Base-by-base conservation (phyloP, 2,797 vertebrate genomes). In the Manis crassicaudata region DNA sequence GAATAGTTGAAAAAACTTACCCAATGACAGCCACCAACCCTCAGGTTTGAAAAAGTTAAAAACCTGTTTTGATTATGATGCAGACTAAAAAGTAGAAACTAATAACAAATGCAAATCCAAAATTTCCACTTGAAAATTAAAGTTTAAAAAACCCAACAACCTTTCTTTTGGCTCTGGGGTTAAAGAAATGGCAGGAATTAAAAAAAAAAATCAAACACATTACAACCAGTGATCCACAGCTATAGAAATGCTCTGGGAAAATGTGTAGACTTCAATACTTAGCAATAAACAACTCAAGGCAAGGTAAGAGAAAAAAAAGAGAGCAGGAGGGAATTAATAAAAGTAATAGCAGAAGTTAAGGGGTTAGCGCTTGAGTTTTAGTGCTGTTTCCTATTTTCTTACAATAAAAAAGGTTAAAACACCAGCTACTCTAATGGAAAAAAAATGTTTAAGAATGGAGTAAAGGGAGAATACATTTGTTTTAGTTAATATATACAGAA, bases 311-410 rank as follows among this genome's bases (percentile, higher is more conserved):
- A 93, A 85, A 77, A 76, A n/a, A 83, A 85, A n/a, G 73, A 46
- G 62, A 87, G 46, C 52, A 70, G 56, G 18, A 76, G 14, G 43
- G 81, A 77, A 88, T 80, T 88, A 37, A 68, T 81, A 46, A 89
- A 90, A 50, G 56, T 43, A 87, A 87, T 93, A 87, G 32, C 58
- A 68, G 62, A 84, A 95, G 63, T 62, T 35, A 82, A 65, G 73
- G 92, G 72, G 14, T 93, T 88, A 77, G 79, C 2, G 7, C 46
- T 46, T 46, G 46, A 46, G 46, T 46, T 46, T 11, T 46, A 46
- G 46, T 46, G 46, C 46, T 46, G 46, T 46, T 46, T 46, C 10
- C 46, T 46, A 46, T 88, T 62, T 83, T 16, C 43, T 56, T 86
- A 73, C 12, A 63, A 88, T 27, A 73, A 77, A 80, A 52, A 0